Percentiles rank a stretch among this genome's conserved stretches.
These are phyloP conservation scores for Diabrotica balteata DNA, from an alignment of 2,888 invertebrate species.

Conservation along the genomic window DNA sequence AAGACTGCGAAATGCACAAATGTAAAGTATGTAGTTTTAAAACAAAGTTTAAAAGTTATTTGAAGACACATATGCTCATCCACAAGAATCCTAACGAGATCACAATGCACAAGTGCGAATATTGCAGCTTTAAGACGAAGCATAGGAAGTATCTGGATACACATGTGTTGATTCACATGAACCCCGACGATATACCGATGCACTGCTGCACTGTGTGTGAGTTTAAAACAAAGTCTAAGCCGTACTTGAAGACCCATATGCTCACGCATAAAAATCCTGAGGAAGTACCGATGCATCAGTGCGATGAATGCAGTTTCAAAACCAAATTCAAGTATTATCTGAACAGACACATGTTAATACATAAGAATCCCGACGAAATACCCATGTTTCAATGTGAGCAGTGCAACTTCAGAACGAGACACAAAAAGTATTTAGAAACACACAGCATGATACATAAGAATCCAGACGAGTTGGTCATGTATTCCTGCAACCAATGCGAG, in stretches of 20 bases:
- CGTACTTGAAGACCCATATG: conserved; percentile 42
- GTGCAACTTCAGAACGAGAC: conserved; percentile 39
- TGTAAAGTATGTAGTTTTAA: conserved; percentile 40
- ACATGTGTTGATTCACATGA: conserved; percentile 40
- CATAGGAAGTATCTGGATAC: conserved; percentile 42
- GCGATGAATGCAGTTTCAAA: conserved; percentile 39
- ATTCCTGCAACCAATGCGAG: conserved; percentile 40
- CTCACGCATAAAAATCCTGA: conserved; percentile 40
- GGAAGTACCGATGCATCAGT: conserved; percentile 39
- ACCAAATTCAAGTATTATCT: conserved; percentile 43
- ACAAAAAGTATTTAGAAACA: conserved; percentile 42
- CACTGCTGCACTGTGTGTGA: conserved; percentile 39
- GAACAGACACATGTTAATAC: conserved; percentile 40
- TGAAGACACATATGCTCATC: conserved; percentile 41
- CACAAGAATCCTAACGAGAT: conserved; percentile 40
- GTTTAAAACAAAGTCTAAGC: conserved; percentile 44
- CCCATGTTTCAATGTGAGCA: conserved; percentile 41
- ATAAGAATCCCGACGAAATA: conserved; percentile 37
- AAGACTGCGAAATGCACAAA: conserved; percentile 38
- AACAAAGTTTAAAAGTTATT: conserved; percentile 43
- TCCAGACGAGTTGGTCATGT: conserved; percentile 42
- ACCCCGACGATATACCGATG: conserved; percentile 41
- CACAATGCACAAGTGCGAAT: conserved; percentile 36
- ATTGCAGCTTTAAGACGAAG: conserved; percentile 40
- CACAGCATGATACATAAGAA: conserved; percentile 40